A percentile compares a stretch with the other conserved stretches of the same genome.
Conservation (phyloP, 2,888 invertebrate genomes). For the Magallana nippona region DNA sequence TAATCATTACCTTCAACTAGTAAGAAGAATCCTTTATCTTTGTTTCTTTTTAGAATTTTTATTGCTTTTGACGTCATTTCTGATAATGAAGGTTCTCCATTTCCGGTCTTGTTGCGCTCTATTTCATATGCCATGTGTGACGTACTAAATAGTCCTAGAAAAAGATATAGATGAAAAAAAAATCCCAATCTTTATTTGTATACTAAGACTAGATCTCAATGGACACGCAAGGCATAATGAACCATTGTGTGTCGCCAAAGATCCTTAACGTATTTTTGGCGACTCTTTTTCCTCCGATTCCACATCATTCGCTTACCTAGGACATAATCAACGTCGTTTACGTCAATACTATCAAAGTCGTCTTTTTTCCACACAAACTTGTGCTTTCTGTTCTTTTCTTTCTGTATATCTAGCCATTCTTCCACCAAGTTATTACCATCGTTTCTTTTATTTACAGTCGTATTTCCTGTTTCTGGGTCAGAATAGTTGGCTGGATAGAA, state of each 20-base stretch:
- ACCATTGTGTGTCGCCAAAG: too few relatives aligned
- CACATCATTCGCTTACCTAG: conserved; percentile 82
- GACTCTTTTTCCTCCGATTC: too few relatives aligned
- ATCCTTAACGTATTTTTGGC: too few relatives aligned
- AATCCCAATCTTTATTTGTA: background rate
- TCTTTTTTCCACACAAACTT: conserved; percentile 84
- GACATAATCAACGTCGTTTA: conserved; percentile 85
- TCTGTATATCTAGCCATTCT: conserved; percentile 83
- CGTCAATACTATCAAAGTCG: conserved; percentile 84
- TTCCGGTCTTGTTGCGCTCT: conserved; percentile 79
- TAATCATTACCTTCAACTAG: conserved; percentile 83
- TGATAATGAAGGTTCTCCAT: conserved; percentile 85
- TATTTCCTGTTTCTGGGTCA: conserved; percentile 60
- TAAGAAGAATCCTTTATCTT: conserved; percentile 86
- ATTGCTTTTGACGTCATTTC: conserved; percentile 91
- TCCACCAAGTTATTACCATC: conserved; percentile 88
- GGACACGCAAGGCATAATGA: too few relatives aligned
- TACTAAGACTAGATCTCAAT: too few relatives aligned
- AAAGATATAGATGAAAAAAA: background rate
- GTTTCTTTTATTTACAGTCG: conserved; percentile 54
- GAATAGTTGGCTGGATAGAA: conserved; percentile 60
- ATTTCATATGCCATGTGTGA: conserved; percentile 88
- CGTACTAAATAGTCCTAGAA: conserved; percentile 71
- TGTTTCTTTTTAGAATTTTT: conserved; percentile 84
- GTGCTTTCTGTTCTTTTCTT: conserved; percentile 80